Conservation (phyloP, 1,140 invertebrate genomes). For the Daktulosphaira vitifoliae region DNA sequence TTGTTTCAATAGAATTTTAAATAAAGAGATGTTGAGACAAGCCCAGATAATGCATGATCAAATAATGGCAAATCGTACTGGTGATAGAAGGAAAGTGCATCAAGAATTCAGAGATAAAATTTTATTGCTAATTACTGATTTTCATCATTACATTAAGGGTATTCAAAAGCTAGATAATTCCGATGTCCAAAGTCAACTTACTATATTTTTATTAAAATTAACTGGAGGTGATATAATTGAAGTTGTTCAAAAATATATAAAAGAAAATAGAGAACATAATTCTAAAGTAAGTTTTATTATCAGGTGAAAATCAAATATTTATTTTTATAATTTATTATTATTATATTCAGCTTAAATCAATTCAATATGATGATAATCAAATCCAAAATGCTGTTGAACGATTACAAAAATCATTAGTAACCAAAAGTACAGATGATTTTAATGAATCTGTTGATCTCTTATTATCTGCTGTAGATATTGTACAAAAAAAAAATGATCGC, state of each 20-base stretch:
- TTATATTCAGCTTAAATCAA: constrained; percentile 52
- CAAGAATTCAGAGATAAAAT: constrained; percentile 72
- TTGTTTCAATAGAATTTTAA: constrained; percentile 46
- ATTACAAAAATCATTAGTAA: constrained; percentile 54
- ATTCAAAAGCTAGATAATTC: constrained; percentile 54
- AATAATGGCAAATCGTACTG: constrained; percentile 56
- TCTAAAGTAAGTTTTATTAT: constrained; percentile 6
- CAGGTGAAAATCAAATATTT: neutral
- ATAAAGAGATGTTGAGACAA: constrained; percentile 49
- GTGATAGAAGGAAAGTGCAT: constrained; percentile 63
- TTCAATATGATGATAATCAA: constrained; percentile 46
- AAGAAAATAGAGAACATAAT: constrained; percentile 27
- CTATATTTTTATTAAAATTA: constrained; percentile 75
- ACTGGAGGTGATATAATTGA: constrained; percentile 73
- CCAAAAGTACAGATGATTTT: constrained; percentile 65
- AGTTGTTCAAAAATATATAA: constrained; percentile 38
- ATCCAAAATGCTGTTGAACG: constrained; percentile 53
- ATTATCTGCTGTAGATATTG: constrained; percentile 60
- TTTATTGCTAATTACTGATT: constrained; percentile 63
- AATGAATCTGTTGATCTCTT: constrained; percentile 60
- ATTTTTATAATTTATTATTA: neutral
- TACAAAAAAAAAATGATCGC: constrained; percentile 79
- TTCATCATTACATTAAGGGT: constrained; percentile 78
- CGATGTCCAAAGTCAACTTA: constrained; percentile 57
- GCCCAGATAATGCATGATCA: constrained; percentile 63